phyloP scores from a whole-genome alignment of 2,888 invertebrate genomes.

The Ennomos quercinarius region DNA sequence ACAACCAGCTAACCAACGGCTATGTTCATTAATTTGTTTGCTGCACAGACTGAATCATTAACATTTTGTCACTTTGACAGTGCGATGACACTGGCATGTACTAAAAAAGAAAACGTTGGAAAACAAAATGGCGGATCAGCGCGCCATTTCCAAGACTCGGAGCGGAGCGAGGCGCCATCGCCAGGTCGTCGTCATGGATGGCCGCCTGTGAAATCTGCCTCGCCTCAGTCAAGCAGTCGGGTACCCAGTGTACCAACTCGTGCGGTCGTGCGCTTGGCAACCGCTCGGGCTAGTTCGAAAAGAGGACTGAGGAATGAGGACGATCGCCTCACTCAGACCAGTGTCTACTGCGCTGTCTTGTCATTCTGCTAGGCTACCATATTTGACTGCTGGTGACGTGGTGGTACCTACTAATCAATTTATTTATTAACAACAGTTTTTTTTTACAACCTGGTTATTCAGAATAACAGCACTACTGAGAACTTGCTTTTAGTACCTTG shows the following conservation, averaged over 20 bases:
- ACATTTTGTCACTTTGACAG: slow-evolving; percentile 24
- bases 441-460: no score
- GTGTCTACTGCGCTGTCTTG: neutral
- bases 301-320: slow-evolving; percentile 29
- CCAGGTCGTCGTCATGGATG: slow-evolving; percentile 32
- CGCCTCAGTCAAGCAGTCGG: slow-evolving; percentile 7
- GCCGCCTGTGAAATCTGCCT: slow-evolving; percentile 33
- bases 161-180: slow-evolving; percentile 26
- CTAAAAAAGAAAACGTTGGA: slow-evolving; percentile 26
- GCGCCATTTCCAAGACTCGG: slow-evolving; percentile 16
- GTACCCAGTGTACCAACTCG: neutral
- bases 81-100: slow-evolving; percentile 26
- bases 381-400: slow-evolving; percentile 5
- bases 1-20: no score
- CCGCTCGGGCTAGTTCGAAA: slow-evolving; percentile 11
- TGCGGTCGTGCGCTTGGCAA: neutral
- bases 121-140: slow-evolving; percentile 23
- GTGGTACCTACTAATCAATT: no score
- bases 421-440: no score
- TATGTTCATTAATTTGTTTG: slow-evolving; percentile 5
- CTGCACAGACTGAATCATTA: slow-evolving; percentile 1
- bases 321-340: neutral
- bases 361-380: neutral
- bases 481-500: no score
- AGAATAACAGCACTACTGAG: no score